Conservation (phyloP, 2,888 invertebrate species). For the Coelinius sp. region DNA sequence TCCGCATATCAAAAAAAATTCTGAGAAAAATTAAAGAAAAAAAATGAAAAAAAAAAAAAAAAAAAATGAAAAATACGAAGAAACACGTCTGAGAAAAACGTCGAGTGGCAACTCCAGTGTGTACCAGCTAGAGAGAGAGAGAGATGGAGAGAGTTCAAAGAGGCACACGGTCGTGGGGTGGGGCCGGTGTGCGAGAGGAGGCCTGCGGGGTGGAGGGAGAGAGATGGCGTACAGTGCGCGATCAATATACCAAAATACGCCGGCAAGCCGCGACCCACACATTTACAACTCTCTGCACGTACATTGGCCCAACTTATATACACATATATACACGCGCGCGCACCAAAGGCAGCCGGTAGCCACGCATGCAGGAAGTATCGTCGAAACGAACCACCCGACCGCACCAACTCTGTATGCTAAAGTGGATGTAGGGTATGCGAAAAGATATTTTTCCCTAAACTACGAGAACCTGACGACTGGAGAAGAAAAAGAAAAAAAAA, state of each 20-base stretch:
- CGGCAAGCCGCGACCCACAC: conserved; percentile 63
- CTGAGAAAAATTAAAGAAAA: background rate
- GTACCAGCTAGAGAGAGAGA: conserved; percentile 27
- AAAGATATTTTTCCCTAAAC: background rate
- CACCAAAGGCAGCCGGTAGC: conserved; percentile 41
- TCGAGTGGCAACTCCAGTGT: conserved; percentile 13
- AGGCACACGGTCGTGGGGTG: conserved; percentile 43
- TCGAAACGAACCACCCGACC: conserved; percentile 48
- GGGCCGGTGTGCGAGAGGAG: conserved; percentile 42
- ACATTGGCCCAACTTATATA: background rate
- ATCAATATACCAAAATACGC: conserved; percentile 71
- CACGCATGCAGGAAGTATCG: conserved; percentile 53
- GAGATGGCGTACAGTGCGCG: conserved; percentile 67
- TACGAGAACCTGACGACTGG: background rate
- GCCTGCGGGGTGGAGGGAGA: conserved; percentile 47
- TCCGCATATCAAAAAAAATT: too few species aligned
- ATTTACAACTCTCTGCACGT: conserved; percentile 18
- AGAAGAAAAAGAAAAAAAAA: background rate
- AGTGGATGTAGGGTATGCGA: conserved; percentile 17
- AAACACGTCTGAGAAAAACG: conserved; percentile 35
- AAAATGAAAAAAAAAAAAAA: conserved; percentile 16
- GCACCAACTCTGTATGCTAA: conserved; percentile 33
- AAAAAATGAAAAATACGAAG: conserved; percentile 33
- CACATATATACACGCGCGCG: conserved; percentile 32
- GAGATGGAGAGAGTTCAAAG: conserved; percentile 37